Evolutionary conservation across 2,888 invertebrate species (phyloP).

Genomic region (Drosophila fulvimacula): DNA sequence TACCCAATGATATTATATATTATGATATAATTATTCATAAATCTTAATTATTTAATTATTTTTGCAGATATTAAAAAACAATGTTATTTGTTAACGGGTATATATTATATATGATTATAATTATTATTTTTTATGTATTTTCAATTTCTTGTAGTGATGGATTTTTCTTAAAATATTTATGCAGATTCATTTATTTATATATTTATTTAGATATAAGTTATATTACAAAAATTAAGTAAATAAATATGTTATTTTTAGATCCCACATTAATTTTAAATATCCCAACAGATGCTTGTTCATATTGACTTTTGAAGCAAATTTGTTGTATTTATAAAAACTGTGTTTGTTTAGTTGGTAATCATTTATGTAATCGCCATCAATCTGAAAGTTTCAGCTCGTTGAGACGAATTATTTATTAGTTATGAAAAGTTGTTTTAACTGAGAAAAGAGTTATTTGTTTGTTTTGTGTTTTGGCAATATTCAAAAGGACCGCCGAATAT

Average conservation of each 20-base stretch:
- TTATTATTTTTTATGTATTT: too few relatives aligned
- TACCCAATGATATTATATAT: too few relatives aligned
- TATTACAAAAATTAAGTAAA: background rate
- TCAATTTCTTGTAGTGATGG: too few relatives aligned
- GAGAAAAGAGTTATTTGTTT: background rate
- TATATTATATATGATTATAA: too few relatives aligned
- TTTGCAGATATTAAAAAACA: too few relatives aligned
- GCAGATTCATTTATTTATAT: too few relatives aligned
- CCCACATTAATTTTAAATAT: background rate
- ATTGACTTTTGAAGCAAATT: background rate
- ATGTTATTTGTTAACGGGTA: too few relatives aligned
- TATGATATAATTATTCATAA: too few relatives aligned
- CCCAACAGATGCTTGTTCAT: background rate
- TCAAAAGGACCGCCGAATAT: conserved; percentile 9
- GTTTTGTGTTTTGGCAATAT: conserved; percentile 10
- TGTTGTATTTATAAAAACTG: background rate
- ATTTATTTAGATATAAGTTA: too few relatives aligned
- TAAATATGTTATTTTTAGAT: background rate
- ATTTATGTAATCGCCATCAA: background rate
- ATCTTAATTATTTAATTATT: too few relatives aligned
- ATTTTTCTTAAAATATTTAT: too few relatives aligned
- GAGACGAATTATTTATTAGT: conserved; percentile 23
- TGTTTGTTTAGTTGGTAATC: background rate
- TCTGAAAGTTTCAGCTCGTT: background rate
- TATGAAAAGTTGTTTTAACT: background rate